Percentiles rank a stretch among this genome's conserved stretches.
phyloP scores from a whole-genome alignment of 1,140 invertebrate species.

The Nephotettix cincticeps region DNA sequence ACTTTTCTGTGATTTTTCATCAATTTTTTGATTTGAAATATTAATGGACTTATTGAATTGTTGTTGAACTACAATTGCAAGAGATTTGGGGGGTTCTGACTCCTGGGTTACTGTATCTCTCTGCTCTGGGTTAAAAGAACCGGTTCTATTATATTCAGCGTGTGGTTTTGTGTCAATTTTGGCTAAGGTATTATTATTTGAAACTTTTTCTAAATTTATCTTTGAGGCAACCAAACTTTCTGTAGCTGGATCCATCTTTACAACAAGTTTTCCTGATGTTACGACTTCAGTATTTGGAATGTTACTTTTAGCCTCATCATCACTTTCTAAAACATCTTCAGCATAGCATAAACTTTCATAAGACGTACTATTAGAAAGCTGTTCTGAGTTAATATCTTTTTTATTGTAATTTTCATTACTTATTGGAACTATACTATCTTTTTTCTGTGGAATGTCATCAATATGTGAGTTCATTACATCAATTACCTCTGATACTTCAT shows the following conservation, averaged over 20 bases:
- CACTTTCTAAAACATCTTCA: background rate
- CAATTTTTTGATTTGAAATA: background rate
- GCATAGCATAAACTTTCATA: conserved; percentile 11
- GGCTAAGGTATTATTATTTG: too few species aligned
- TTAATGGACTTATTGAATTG: background rate
- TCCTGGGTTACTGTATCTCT: too few species aligned
- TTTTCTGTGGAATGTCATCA: conserved; percentile 36
- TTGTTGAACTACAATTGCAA: too few species aligned
- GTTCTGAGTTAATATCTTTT: too few species aligned
- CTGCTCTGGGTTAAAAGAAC: too few species aligned
- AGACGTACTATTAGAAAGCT: background rate
- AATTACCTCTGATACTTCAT: conserved; percentile 33
- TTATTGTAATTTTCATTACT: too few species aligned
- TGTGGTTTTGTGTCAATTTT: too few species aligned
- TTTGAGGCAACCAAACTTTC: too few species aligned
- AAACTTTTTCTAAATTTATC: too few species aligned
- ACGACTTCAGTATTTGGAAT: conserved; percentile 2
- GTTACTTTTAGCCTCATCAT: background rate
- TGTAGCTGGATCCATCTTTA: conserved; percentile 3
- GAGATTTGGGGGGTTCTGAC: too few species aligned
- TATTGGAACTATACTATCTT: background rate
- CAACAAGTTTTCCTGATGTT: conserved; percentile 16
- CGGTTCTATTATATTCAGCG: too few species aligned
- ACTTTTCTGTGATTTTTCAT: background rate
- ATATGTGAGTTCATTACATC: conserved; percentile 36